Evolutionary conservation across 2,113 vertebrate species (phyloP), one percentile per base, ranked within the genome.

Genomic region (Podiceps cristatus): DNA sequence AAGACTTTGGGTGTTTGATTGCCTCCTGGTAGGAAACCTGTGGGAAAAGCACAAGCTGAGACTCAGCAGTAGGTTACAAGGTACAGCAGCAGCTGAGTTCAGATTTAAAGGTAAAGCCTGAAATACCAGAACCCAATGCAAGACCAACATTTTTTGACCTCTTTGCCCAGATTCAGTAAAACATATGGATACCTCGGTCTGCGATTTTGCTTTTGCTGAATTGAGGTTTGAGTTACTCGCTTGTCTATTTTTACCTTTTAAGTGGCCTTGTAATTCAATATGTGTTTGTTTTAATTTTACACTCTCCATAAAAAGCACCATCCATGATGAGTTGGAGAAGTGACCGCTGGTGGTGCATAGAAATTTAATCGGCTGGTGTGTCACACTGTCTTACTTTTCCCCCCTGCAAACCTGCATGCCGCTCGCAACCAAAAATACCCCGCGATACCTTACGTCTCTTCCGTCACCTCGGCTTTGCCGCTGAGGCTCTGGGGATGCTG

Each of bases 241-340:
- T 71, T 10, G 76, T 81, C 94, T 97, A 95, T 96, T 96, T 97
- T 96, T 96, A 94, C 35, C 12, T 88, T 80, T 94, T 59, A 78
- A 79, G 45, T 1, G 0, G 80, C 66, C 91, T 85, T 89, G 94
- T 95, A 97, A 96, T 66, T 94, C 86, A 91, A 89, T 91, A 94
- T 50, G 76, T 92, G 94, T 97, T 96, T 96, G 94, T 97, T 95
- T 97, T 97, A 96, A 97, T 96, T 96, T 96, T 96, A 97, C 49
- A 72, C 95, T 64, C 76, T 84, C 91, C 76, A 84, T 92, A 96
- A 96, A 96, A 95, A 97, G 88, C 74, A 81, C 47, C 24, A 0
- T 95, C 91, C 94, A 72, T 95, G 93, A 87, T 47, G 42, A 78
- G 44, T 3, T 87, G 73, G 88, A 97, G 73, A 94, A 91, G 60